Percentiles rank a stretch among this genome's conserved stretches.
Evolutionary conservation across 2,113 vertebrate genomes (phyloP).

Genomic region (Heloderma charlesbogerti): DNA sequence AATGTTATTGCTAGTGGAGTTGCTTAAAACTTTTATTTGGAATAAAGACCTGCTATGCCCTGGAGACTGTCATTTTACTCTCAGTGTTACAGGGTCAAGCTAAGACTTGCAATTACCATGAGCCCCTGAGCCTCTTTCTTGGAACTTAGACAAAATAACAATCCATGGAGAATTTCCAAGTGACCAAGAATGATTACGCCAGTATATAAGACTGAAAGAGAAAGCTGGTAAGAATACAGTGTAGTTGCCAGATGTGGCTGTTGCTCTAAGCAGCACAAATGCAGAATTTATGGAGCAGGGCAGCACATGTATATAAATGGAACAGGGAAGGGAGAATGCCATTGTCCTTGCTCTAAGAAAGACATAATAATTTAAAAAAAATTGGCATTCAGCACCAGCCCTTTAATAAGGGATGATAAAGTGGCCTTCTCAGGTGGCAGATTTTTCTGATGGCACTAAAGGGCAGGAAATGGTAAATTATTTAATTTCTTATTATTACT

Average conservation of each 20-base stretch:
- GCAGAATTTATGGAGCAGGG: constrained; percentile 27
- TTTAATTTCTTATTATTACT: neutral
- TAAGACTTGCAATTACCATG: constrained; percentile 28
- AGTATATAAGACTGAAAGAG: constrained; percentile 47
- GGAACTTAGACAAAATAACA: constrained; percentile 49
- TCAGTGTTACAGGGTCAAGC: constrained; percentile 50
- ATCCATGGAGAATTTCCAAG: constrained; percentile 40
- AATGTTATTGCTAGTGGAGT: constrained; percentile 49
- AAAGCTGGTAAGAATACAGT: constrained; percentile 37
- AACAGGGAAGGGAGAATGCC: neutral
- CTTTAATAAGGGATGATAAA: neutral
- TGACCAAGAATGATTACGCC: constrained; percentile 52
- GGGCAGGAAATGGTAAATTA: too few relatives aligned
- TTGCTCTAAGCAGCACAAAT: constrained; percentile 32
- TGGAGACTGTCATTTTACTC: constrained; percentile 48
- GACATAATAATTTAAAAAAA: neutral
- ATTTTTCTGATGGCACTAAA: neutral
- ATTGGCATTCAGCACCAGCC: too few relatives aligned
- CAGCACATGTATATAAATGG: accelerated
- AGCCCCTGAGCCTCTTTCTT: constrained; percentile 48
- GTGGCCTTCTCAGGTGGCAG: neutral
- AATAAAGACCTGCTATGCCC: constrained; percentile 49
- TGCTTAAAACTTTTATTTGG: constrained; percentile 41
- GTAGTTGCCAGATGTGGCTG: constrained; percentile 19
- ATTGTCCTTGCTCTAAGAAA: neutral